phyloP scores from a whole-genome alignment of 1,140 invertebrate genomes.

The Telenomus remus region DNA sequence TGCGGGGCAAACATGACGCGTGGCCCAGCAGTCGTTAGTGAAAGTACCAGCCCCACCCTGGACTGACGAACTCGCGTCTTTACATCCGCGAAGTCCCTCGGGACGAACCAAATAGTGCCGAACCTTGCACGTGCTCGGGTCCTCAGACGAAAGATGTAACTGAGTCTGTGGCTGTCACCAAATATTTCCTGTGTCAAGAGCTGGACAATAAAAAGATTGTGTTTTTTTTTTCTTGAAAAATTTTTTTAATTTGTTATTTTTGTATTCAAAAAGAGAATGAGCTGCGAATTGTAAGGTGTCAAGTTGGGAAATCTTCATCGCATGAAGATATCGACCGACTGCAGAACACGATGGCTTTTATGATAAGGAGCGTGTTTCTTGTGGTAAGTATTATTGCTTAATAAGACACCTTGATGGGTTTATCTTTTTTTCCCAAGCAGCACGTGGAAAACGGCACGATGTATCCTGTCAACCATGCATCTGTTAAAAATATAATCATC shows the following conservation, averaged over 20 bases:
- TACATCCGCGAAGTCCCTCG: conserved; percentile 13
- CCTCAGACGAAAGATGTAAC: conserved; percentile 26
- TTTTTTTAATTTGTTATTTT: too few species aligned
- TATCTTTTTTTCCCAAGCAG: conserved; percentile 30
- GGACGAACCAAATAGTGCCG: conserved; percentile 19
- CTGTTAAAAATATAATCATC: neutral
- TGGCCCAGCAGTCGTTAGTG: conserved; percentile 9
- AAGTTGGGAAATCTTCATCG: conserved; percentile 32
- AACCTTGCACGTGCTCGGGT: conserved; percentile 15
- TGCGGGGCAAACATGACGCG: conserved; percentile 17
- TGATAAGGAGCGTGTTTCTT: conserved; percentile 41
- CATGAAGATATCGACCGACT: conserved; percentile 31
- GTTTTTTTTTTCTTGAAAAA: neutral
- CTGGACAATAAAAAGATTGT: neutral
- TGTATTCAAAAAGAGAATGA: conserved; percentile 13
- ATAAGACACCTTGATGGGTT: conserved; percentile 10
- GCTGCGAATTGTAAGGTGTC: conserved; percentile 15
- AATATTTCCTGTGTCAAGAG: neutral
- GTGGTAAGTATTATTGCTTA: conserved; percentile 41
- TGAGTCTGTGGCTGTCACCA: neutral
- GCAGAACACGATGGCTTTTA: conserved; percentile 41
- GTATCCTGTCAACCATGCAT: conserved; percentile 10
- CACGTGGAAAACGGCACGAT: conserved; percentile 21
- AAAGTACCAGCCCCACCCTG: conserved; percentile 37
- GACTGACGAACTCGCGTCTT: conserved; percentile 16